Base-by-base conservation (phyloP, 2,888 invertebrate species). In the Ennomos erosarius region DNA sequence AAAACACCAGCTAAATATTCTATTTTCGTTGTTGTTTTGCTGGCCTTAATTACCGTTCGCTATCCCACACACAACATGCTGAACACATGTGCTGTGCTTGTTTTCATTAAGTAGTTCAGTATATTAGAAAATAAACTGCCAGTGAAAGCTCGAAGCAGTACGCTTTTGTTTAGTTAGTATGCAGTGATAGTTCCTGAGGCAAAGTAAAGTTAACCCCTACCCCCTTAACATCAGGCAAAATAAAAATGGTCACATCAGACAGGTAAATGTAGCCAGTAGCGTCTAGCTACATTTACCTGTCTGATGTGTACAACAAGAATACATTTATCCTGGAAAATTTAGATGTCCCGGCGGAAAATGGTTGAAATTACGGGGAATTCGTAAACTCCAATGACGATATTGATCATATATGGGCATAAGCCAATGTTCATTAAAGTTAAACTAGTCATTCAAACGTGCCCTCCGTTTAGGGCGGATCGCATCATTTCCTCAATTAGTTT, bases 21-120 rank as follows among this genome's bases (percentile, higher is more conserved):
- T 75, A 73, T 78, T 73, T 71, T 54, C 39, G 69, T 53, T 53
- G 68, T 54, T 49, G 45, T 50, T 53, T 53, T 46, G 64, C 57
- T 81, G 81, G 68, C 81, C 81, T 78, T 81, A 82, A 82, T 84
- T 79, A 75, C 73, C 63, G 67, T 68, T 52, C 55, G 64, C 62
- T 69, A 75, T 77, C 71, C 73, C 71, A 71, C 74, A 70, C 73
- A 60, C 65, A 76, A 69, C 64, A 51, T 61, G 43, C 34, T 47
- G 39, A 53, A 39, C 64, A 72, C 55, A 67, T 74, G 69, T 60
- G 50, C 37, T 42, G 40, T 46, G 50, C 54, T 51, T 56, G 49
- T 57, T 49, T 51, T 39, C 55, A 51, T 51, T 49, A 55, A 55
- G 45, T 54, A 54, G 59, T 46, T 49, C 47, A 45, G 11, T 49